Conservation (phyloP, 2,888 invertebrate species). For the Isoperla grammatica region DNA sequence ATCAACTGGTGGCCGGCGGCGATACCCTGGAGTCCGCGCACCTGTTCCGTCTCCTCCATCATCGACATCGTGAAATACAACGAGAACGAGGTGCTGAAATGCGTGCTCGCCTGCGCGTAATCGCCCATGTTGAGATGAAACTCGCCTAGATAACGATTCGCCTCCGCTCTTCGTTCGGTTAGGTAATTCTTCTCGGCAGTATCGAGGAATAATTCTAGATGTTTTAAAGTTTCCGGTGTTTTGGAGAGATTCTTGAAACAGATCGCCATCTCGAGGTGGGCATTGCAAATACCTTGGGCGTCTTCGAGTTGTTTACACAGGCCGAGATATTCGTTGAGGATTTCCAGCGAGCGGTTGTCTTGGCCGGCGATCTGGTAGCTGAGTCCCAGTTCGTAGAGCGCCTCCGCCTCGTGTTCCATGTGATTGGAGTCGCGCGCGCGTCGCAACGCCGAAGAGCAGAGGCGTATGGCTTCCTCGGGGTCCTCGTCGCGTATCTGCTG, state of each 20-base stretch:
- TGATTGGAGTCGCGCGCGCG: background rate
- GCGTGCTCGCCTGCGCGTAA: slow-evolving; percentile 37
- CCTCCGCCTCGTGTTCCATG: background rate
- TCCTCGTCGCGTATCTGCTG: background rate
- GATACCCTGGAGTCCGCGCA: slow-evolving; percentile 40
- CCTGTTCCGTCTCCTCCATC: slow-evolving; percentile 36
- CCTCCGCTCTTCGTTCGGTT: slow-evolving; percentile 38
- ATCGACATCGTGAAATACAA: slow-evolving; percentile 36
- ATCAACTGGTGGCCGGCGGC: slow-evolving; percentile 34
- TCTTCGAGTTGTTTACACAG: slow-evolving; percentile 4
- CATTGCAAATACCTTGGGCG: background rate
- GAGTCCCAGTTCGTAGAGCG: background rate
- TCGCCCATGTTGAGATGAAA: slow-evolving; percentile 39
- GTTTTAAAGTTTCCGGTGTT: slow-evolving; percentile 7
- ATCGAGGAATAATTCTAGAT: slow-evolving; percentile 36
- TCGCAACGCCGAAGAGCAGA: background rate
- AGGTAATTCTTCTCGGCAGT: slow-evolving; percentile 36
- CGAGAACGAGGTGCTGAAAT: slow-evolving; percentile 38
- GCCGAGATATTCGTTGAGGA: background rate
- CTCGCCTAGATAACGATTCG: slow-evolving; percentile 41
- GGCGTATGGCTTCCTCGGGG: background rate
- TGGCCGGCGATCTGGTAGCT: slow-evolving; percentile 6
- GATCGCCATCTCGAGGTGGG: slow-evolving; percentile 13
- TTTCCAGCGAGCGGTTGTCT: background rate
- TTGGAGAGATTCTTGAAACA: background rate